These are phyloP conservation scores for Ardeotis arabs DNA, from an alignment of 2,113 vertebrate genomes.

Conservation along the genomic window DNA sequence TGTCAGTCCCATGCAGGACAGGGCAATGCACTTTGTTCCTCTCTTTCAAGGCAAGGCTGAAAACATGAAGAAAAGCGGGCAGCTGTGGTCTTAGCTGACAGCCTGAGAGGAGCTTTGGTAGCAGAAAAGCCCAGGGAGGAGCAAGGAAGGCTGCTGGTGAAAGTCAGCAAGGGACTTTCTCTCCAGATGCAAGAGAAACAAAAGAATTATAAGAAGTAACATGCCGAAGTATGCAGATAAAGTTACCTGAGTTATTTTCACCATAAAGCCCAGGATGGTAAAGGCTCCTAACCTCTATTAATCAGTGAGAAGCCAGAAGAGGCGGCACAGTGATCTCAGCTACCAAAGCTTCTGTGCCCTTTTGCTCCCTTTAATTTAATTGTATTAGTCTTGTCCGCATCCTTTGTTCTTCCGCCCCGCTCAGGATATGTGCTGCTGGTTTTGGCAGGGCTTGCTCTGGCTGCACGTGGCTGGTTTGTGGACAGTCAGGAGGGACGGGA, in stretches of 20 bases:
- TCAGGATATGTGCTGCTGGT: conserved; percentile 54
- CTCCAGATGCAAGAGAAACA: background rate
- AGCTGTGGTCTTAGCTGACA: background rate
- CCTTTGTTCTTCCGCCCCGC: background rate
- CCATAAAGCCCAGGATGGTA: background rate
- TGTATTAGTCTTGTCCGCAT: background rate
- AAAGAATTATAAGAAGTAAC: background rate
- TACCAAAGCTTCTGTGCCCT: conserved; percentile 13
- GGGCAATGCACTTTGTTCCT: background rate
- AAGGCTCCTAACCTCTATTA: conserved; percentile 7
- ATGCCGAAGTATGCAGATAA: background rate
- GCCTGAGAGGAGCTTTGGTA: background rate
- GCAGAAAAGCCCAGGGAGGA: background rate
- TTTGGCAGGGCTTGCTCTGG: conserved; percentile 2
- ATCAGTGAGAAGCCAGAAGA: conserved; percentile 15
- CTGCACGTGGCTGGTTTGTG: conserved; percentile 3
- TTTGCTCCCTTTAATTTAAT: conserved; percentile 50
- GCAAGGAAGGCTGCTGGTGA: background rate
- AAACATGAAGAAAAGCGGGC: background rate
- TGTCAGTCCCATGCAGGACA: background rate
- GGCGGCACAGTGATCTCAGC: background rate
- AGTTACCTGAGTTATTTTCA: background rate
- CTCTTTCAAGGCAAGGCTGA: background rate
- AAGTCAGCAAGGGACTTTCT: background rate
- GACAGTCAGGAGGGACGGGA: conserved; percentile 1